phyloP scores from a whole-genome alignment of 1,140 invertebrate species.

The Amphibalanus amphitrite region DNA sequence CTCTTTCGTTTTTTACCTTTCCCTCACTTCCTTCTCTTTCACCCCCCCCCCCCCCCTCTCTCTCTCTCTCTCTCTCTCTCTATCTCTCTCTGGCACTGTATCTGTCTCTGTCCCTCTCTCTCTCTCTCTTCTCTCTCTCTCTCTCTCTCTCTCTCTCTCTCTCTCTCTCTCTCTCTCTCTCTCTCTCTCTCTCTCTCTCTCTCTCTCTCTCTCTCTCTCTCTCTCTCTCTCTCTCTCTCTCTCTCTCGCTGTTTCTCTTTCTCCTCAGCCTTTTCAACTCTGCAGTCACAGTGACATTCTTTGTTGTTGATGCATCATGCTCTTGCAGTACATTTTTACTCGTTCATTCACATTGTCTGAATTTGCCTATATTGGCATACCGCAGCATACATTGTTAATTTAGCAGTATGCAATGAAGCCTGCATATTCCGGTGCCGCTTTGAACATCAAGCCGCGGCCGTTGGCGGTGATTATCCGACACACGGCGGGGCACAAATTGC shows the following conservation, averaged over 20 bases:
- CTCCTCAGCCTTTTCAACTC: neutral
- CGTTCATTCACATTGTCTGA: neutral
- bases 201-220: conserved; percentile 6
- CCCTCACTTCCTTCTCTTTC: neutral
- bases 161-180: neutral
- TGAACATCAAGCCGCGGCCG: neutral
- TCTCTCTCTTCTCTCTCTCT: neutral
- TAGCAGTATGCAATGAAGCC: too few relatives aligned
- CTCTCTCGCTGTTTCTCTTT: conserved; percentile 3
- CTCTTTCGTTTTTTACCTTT: neutral
- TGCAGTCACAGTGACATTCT: too few relatives aligned
- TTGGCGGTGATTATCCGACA: neutral
- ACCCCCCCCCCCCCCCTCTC: neutral
- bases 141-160: neutral
- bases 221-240: neutral
- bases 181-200: conserved; percentile 4
- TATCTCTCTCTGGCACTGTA: neutral
- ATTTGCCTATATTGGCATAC: neutral
- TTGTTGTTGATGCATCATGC: neutral
- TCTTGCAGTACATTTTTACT: neutral
- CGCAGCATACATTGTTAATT: too few relatives aligned
- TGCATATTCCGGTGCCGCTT: neutral
- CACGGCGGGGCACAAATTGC: neutral
- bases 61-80: neutral
- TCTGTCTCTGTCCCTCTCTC: neutral